Evolutionary conservation across 1,140 invertebrate species (phyloP), one percentile per base, ranked within the genome.

Genomic region (Lordiphosa mommai): DNA sequence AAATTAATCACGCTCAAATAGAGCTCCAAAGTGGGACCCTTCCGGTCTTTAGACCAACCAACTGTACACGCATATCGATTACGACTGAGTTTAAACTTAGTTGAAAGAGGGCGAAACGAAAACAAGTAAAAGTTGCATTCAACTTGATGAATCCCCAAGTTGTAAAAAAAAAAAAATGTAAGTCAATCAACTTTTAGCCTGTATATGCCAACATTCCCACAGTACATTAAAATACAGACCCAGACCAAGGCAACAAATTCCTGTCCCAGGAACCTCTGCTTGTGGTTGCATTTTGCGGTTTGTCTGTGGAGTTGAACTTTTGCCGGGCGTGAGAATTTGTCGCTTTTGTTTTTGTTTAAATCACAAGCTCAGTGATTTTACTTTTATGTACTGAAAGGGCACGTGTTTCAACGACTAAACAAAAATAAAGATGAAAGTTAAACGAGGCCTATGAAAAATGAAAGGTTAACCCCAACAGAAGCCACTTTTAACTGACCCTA

Each of bases 1-100:
- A 69, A 80, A 79, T 79, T 79, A 79, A 80, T 80, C 69, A 80
- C 74, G 73, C 73, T 80, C 74, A 80, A 79, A 73, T 80, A 73
- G 73, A 79, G 69, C 73, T 72, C 38, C 59, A 61, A 63, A 73
- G 51, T 58, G 64, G 47, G 30, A 50, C 63, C 49, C 68, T 80
- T 80, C 74, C 74, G 74, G 74, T 66, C 49, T 52, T 63, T 58
- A 55, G 52, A 53, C 36, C 43, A 14, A 32, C 49, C 49, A 41
- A 49, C 40, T 55, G 74, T 59, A 82, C 73, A 80, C 76, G 70
- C 74, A 76, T 80, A 80, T 80, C 77, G 74, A 80, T 80, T 82
- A 76, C 74, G 58, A 48, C 14, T 44, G 16, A 29, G 16, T 32
- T 10, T 23, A 29, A 53, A 32, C 10, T 16, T 12, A 34, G 17